Base-by-base conservation (phyloP, 2,797 vertebrate genomes). In the Spea hammondii region DNA sequence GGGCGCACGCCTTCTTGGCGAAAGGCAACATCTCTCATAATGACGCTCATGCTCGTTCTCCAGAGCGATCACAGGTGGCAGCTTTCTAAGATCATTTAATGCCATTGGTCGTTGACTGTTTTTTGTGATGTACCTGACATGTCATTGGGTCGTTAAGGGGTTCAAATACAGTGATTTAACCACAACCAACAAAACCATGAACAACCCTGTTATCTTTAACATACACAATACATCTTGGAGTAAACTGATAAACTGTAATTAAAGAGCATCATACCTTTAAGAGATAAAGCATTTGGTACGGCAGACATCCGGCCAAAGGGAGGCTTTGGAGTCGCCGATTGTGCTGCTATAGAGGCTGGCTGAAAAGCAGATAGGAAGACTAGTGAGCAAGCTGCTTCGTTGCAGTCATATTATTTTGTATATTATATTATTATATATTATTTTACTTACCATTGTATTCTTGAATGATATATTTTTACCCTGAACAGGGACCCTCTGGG, bases 401-500 rank as follows among this genome's bases (percentile, higher is more conserved):
- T 32, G 32, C 32, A 32, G 32, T 32, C 32, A 32, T 32, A 32
- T 32, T 32, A 32, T 32, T 32, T 32, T 32, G 3, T 32, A 32
- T 32, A 32, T 32, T 32, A 32, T 32, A 32, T 32, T 32, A 66
- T 45, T 66, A 46, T 8, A 46, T 8, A 66, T 46, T 17, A 66
- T 13, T 44, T 47, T 68, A 57, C 32, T 80, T 48, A 72, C 48
- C 55, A 60, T 32, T 7, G 49, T 59, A 46, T 68, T 59, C 72
- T 32, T 72, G n/a, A 67, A 14, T 45, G 65, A 4, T 64, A 65
- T 7, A 66, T n/a, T 62, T 49, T 9, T 85, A 44, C 75, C 85
- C 72, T 82, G 86, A 77, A 90, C 12, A 82, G 86, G 84, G 6
- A 89, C 77, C 82, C 88, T 86, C 57, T 85, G 85, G 65, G 90